phyloP scores from a whole-genome alignment of 2,888 invertebrate species.

The Amphipoea oculea region DNA sequence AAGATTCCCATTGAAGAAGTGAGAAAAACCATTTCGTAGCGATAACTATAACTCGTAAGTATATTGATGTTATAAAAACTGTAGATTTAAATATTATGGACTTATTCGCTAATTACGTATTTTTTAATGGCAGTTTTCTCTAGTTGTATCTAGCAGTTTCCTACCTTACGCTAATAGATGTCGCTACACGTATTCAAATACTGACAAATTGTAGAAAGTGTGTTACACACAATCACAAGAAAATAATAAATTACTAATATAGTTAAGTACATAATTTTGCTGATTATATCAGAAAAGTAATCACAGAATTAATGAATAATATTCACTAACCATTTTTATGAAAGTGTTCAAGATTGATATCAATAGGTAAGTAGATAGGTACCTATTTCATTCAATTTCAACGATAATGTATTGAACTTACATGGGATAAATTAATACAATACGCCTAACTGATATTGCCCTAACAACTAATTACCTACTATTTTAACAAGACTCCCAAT shows the following conservation, averaged over 20 bases:
- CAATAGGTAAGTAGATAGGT: background rate
- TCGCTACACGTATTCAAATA: slow-evolving; percentile 54
- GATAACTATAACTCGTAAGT: background rate
- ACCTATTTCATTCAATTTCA: background rate
- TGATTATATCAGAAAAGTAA: slow-evolving; percentile 43
- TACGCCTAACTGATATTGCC: background rate
- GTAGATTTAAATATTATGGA: slow-evolving; percentile 28
- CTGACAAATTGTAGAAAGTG: background rate
- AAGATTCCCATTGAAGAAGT: background rate
- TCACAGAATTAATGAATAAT: background rate
- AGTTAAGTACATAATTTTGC: background rate
- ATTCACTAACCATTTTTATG: slow-evolving; percentile 24
- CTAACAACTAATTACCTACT: background rate
- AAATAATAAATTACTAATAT: background rate
- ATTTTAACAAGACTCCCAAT: background rate
- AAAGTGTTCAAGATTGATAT: background rate
- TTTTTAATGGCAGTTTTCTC: slow-evolving; percentile 54
- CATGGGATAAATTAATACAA: background rate
- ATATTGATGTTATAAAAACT: slow-evolving; percentile 27
- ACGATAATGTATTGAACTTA: background rate
- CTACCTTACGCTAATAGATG: slow-evolving; percentile 66
- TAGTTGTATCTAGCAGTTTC: slow-evolving; percentile 62
- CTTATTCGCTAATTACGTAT: slow-evolving; percentile 55
- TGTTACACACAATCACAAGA: slow-evolving; percentile 17
- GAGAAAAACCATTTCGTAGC: background rate